A percentile compares a stretch with the other conserved stretches of the same genome.
Conservation (phyloP, 2,113 vertebrate genomes). For the Prolemur simus region DNA sequence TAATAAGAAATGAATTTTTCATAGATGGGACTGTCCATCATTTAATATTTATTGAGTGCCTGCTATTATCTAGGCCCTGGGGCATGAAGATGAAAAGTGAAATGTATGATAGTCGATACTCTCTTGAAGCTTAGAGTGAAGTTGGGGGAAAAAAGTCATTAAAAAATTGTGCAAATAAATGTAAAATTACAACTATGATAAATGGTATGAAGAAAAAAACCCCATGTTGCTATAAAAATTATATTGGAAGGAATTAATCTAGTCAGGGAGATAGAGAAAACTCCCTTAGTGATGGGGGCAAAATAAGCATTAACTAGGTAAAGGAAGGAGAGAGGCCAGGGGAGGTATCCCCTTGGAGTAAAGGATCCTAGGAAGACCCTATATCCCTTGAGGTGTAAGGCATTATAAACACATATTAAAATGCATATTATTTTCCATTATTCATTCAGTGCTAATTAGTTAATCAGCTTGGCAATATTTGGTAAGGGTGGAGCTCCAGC, state of each 20-base stretch:
- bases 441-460: neutral
- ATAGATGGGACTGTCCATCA: neutral
- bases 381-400: neutral
- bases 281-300: neutral
- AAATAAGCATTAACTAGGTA: neutral
- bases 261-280: neutral
- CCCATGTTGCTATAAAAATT: neutral
- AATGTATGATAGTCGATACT: neutral
- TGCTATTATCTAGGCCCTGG: neutral
- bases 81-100: conserved; percentile 26
- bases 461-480: neutral
- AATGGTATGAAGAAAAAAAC: neutral
- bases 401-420: neutral
- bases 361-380: neutral
- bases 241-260: neutral
- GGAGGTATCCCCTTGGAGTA: too few relatives aligned
- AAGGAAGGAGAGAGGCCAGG: neutral
- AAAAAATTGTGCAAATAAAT: conserved; percentile 7
- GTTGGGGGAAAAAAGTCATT: neutral
- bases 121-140: neutral
- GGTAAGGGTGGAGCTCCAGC: neutral
- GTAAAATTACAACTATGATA: neutral
- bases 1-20: neutral
- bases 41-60: conserved; percentile 29
- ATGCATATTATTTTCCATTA: conserved; percentile 2